Evolutionary conservation across 2,113 vertebrate genomes (phyloP).

Genomic region (Clarias macrocephalus): DNA sequence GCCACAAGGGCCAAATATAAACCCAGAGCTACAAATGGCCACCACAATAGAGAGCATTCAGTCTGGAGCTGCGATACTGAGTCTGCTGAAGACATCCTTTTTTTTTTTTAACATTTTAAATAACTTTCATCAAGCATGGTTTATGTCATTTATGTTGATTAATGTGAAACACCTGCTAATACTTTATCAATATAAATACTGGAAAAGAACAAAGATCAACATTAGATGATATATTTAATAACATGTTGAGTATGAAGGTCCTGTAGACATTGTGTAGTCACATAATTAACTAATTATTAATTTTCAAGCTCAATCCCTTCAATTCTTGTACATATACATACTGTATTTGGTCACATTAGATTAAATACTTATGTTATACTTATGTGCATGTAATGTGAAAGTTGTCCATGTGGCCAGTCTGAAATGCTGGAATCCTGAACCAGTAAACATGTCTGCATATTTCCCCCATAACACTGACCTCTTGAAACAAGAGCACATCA

Average conservation of each 20-base stretch:
- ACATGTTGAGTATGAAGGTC: neutral
- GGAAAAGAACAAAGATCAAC: neutral
- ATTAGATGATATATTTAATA: neutral
- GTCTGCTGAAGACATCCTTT: neutral
- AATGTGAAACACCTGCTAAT: neutral
- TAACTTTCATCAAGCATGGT: neutral
- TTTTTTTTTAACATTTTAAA: neutral
- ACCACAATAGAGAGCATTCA: constrained; percentile 5
- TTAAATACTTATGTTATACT: constrained; percentile 8
- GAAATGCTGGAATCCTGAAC: constrained; percentile 54
- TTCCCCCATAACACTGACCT: constrained; percentile 39
- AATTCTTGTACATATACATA: neutral
- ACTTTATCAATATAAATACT: neutral
- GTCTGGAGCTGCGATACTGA: neutral
- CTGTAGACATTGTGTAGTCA: neutral
- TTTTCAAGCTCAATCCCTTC: neutral
- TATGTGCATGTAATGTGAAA: constrained; percentile 59
- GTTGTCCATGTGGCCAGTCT: constrained; percentile 31
- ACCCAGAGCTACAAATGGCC: constrained; percentile 31
- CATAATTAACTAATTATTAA: neutral
- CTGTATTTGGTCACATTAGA: neutral
- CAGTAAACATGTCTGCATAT: constrained; percentile 46
- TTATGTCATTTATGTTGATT: neutral
- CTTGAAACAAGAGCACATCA: constrained; percentile 35
- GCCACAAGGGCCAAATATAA: constrained; percentile 42